Conservation (phyloP, 2,888 invertebrate genomes). For the Hypomecis punctinalis region DNA sequence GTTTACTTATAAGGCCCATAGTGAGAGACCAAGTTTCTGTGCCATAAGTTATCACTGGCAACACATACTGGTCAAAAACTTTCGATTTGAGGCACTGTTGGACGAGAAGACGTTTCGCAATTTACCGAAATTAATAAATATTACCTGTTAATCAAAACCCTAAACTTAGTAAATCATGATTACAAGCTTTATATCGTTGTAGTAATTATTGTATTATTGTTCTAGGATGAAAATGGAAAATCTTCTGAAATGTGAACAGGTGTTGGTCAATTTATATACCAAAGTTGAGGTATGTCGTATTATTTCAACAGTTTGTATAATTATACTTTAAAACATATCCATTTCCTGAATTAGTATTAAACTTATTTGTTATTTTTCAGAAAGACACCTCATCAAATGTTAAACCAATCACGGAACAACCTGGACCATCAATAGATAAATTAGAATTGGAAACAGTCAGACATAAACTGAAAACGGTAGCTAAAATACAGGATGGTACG, state of each 20-base stretch:
- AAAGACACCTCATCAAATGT: slow-evolving; percentile 56
- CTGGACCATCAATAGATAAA: slow-evolving; percentile 48
- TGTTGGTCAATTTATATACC: slow-evolving; percentile 86
- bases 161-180: too few species aligned
- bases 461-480: slow-evolving; percentile 68
- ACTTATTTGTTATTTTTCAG: slow-evolving; percentile 54
- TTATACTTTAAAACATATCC: too few species aligned
- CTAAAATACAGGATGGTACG: slow-evolving; percentile 51
- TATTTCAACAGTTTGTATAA: background rate
- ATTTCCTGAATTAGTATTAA: background rate
- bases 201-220: slow-evolving; percentile 34
- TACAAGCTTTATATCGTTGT: too few species aligned
- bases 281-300: slow-evolving; percentile 84
- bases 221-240: slow-evolving; percentile 89
- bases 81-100: too few species aligned
- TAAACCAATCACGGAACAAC: slow-evolving; percentile 42
- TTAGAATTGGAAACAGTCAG: slow-evolving; percentile 64
- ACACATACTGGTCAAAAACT: too few species aligned
- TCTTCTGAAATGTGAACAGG: slow-evolving; percentile 88
- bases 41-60: too few species aligned
- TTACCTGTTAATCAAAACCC: too few species aligned
- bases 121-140: too few species aligned
- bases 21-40: too few species aligned
- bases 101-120: too few species aligned
- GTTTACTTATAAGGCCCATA: too few species aligned